Evolutionary conservation across 92 coral and sea anemone species (phyloP), one percentile per base, ranked within the genome.

Genomic region (Palythoa caribaeorum): DNA sequence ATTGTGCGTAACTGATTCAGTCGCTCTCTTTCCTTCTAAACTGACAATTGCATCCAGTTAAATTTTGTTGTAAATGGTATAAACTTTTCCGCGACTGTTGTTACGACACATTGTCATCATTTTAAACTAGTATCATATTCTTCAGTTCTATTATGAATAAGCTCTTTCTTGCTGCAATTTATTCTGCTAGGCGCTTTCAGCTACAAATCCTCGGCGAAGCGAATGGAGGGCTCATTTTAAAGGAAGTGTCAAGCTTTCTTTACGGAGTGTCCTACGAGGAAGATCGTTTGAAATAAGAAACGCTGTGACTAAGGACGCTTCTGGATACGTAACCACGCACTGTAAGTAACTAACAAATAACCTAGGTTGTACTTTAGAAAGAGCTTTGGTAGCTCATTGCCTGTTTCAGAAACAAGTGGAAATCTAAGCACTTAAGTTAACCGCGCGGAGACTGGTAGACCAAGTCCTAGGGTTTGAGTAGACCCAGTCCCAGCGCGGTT

Each of bases 141-240:
- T 16, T n/a, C 35, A 6, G 20, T 16, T 63, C 7, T n/a, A 16
- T 1, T 15, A 63, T 17, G n/a, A 7, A 63, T n/a, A 16, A 63
- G 9, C 9, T 63, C 35, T 7, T n/a, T 63, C 1, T 63, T 63
- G 70, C 10, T 19, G 6, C 62, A 36, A 39, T 14, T 63, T 63
- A 39, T 10, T 62, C 12, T 38, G 5, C 19, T 39, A 80, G 85
- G 85, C 73, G 10, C 59, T 80, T 9, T 80, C 85, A 66, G 73
- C 11, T 2, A 48, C 36, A 47, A 80, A 80, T 80, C 85, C 73
- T 14, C 85, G 74, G 14, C 85, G 73, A 66, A 80, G 59, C 38
- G 73, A 80, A 48, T 80, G 85, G 85, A 72, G 72, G 15, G 85
- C 85, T 36, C 85, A 80, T 35, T 39, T 80, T n/a, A 80, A 80